Evolutionary conservation across 2,113 vertebrate species (phyloP).

Genomic region (Ceyx melanurus): DNA sequence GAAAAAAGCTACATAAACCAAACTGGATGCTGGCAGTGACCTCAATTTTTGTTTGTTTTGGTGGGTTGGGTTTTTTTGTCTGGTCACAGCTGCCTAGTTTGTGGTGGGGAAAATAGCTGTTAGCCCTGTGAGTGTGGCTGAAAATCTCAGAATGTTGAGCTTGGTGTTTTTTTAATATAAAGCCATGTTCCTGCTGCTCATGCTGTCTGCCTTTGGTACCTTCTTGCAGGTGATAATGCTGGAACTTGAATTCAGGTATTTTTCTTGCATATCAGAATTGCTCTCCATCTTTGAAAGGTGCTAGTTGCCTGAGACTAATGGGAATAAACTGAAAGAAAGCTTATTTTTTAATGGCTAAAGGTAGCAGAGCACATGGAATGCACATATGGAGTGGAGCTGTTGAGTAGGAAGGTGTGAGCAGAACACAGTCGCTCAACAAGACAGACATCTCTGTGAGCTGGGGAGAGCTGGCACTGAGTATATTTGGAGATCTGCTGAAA

Average conservation of each 20-base stretch:
- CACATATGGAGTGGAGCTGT: slow-evolving; percentile 62
- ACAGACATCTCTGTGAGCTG: slow-evolving; percentile 6
- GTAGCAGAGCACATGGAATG: neutral
- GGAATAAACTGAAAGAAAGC: slow-evolving; percentile 7
- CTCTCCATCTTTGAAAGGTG: neutral
- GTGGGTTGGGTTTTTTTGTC: no score
- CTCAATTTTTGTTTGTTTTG: neutral
- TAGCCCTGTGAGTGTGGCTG: neutral
- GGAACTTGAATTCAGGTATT: neutral
- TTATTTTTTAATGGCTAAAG: slow-evolving; percentile 50
- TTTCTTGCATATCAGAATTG: neutral
- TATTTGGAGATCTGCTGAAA: slow-evolving; percentile 47
- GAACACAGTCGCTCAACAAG: slow-evolving; percentile 44
- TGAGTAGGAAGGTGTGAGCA: slow-evolving; percentile 66
- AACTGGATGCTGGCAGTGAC: neutral
- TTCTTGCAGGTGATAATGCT: neutral
- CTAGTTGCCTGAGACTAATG: neutral
- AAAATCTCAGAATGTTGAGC: neutral
- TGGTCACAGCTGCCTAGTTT: neutral
- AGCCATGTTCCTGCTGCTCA: neutral
- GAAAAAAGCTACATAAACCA: neutral
- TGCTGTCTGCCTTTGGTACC: neutral
- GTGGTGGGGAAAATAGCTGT: neutral
- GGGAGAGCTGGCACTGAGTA: slow-evolving; percentile 2
- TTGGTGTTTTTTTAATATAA: neutral